Evolutionary conservation across 2,113 vertebrate species (phyloP).

Genomic region (Xyliphius kryptos): DNA sequence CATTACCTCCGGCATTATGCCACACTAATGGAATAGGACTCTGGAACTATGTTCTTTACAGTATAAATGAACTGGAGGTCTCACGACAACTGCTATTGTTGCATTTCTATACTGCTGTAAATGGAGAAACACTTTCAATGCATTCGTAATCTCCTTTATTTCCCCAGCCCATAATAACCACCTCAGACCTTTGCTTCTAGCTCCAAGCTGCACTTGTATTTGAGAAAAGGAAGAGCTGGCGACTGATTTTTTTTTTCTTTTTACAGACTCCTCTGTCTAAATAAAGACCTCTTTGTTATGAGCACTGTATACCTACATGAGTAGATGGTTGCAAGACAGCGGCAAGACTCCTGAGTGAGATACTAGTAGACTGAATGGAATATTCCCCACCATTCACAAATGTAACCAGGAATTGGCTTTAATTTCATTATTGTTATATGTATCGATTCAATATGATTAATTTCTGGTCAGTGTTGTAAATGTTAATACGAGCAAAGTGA

Average conservation of each 20-base stretch:
- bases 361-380: slow-evolving; percentile 1
- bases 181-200: slow-evolving; percentile 15
- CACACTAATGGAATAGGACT: slow-evolving; percentile 47
- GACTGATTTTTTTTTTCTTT: slow-evolving; percentile 18
- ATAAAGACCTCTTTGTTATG: slow-evolving; percentile 59
- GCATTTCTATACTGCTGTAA: slow-evolving; percentile 31
- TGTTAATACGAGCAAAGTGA: background rate
- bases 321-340: slow-evolving; percentile 58
- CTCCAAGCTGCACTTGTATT: slow-evolving; percentile 14
- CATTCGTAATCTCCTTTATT: slow-evolving; percentile 26
- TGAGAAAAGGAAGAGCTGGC: slow-evolving; percentile 41
- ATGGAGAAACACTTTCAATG: slow-evolving; percentile 15
- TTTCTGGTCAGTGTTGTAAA: background rate
- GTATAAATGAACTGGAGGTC: slow-evolving; percentile 43
- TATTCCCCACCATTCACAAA: background rate
- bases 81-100: slow-evolving; percentile 36
- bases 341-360: slow-evolving; percentile 43
- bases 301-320: slow-evolving; percentile 49
- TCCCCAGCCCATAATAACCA: slow-evolving; percentile 21
- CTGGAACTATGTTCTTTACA: slow-evolving; percentile 35
- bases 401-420: background rate
- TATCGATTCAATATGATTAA: background rate
- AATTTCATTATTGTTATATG: background rate
- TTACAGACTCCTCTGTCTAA: slow-evolving; percentile 48
- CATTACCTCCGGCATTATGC: slow-evolving; percentile 48